Conservation (phyloP, 2,113 vertebrate genomes). For the Rafetus swinhoei region DNA sequence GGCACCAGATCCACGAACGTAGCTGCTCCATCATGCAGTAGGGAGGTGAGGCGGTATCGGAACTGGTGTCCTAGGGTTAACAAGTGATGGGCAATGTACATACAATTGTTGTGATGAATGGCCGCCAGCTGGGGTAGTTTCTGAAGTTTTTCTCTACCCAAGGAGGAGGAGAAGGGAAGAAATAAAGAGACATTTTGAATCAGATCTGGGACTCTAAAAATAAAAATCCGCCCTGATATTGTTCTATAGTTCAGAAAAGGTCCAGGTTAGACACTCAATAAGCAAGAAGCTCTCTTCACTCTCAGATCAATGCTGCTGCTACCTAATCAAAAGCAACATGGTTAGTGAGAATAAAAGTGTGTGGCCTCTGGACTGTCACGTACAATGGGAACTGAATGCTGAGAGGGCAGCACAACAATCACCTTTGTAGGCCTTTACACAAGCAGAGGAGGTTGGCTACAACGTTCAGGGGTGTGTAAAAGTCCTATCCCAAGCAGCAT, state of each 20-base stretch:
- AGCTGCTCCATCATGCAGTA: constrained; percentile 83
- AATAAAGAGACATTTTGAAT: neutral
- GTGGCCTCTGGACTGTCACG: neutral
- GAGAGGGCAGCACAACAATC: neutral
- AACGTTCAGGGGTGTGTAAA: no score
- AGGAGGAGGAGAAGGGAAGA: neutral
- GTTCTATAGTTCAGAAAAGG: neutral
- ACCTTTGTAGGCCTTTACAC: neutral
- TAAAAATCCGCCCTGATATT: neutral
- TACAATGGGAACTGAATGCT: neutral
- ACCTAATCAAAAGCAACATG: neutral
- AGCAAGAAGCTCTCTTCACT: neutral
- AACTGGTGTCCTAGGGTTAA: constrained; percentile 96
- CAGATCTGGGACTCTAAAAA: neutral
- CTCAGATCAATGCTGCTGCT: neutral
- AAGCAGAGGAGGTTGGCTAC: no score
- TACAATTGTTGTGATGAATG: constrained; percentile 99
- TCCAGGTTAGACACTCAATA: neutral
- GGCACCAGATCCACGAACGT: constrained; percentile 97
- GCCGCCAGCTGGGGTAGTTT: constrained; percentile 96
- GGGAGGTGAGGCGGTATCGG: constrained; percentile 77
- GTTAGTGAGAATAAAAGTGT: neutral
- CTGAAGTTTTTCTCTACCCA: constrained; percentile 90
- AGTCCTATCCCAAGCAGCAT: no score
- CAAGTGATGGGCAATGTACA: constrained; percentile 95